A percentile compares a stretch with the other conserved stretches of the same genome.
These are phyloP conservation scores for Solenopsis invicta DNA, from an alignment of 1,140 invertebrate species.

Conservation along the genomic window DNA sequence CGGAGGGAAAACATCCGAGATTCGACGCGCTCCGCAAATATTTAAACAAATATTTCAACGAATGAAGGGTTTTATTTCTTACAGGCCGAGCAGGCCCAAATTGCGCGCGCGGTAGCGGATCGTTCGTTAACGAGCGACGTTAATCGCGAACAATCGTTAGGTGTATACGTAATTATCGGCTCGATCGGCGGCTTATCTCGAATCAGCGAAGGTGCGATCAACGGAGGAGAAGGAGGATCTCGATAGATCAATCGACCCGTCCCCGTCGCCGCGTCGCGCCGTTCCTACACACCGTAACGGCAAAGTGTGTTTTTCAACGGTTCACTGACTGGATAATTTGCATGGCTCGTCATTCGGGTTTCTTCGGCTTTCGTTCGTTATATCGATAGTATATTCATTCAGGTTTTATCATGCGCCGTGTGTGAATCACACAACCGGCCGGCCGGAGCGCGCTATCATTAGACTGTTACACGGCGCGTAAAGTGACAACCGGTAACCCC, in stretches of 20 bases:
- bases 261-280: not conserved
- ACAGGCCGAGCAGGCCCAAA: not conserved
- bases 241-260: slow-evolving; percentile 39
- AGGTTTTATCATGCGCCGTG: slow-evolving; percentile 34
- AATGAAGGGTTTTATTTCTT: slow-evolving; percentile 10
- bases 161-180: slow-evolving; percentile 22
- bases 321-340: slow-evolving; percentile 57
- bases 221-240: slow-evolving; percentile 17
- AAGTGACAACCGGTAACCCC: slow-evolving; percentile 47
- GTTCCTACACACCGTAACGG: slow-evolving; percentile 20
- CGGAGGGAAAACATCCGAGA: not conserved
- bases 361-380: slow-evolving; percentile 46
- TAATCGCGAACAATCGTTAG: slow-evolving; percentile 30
- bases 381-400: slow-evolving; percentile 48
- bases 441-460: slow-evolving; percentile 52
- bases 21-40: not conserved
- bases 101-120: not conserved
- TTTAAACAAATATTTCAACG: not conserved
- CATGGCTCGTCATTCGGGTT: slow-evolving; percentile 53
- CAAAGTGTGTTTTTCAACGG: slow-evolving; percentile 44
- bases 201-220: slow-evolving; percentile 43
- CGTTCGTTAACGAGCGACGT: slow-evolving; percentile 26
- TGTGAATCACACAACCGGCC: slow-evolving; percentile 57
- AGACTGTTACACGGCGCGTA: slow-evolving; percentile 41
- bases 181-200: slow-evolving; percentile 31